Base-by-base conservation (phyloP, 2,113 vertebrate species). In the Polypterus senegalus region DNA sequence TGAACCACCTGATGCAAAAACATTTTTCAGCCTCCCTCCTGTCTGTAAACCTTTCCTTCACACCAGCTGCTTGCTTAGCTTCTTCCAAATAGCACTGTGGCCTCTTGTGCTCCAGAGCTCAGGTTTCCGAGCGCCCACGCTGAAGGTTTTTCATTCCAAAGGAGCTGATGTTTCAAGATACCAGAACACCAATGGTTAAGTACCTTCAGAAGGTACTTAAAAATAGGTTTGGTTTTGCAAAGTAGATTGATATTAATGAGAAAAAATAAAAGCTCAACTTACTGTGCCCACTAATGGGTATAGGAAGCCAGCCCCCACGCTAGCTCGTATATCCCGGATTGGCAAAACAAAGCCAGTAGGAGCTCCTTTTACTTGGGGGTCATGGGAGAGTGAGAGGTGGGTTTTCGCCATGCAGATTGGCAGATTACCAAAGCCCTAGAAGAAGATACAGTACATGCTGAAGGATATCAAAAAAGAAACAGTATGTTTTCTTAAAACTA, bases 351-450 rank as follows among this genome's bases (percentile, higher is more conserved):
- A 99, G 4, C 92, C 93, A 0, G 81, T 87, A 3, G 97, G 97
- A 2, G 90, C 94, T 1, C 97, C 97, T 77, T 99, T 98, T 68
- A 76, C 85, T 64, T 98, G 93, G 6, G 97, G 91, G 71, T 97
- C 88, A 5, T 99, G 97, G 69, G 93, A 97, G 54, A 99, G 80
- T 0, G 97, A 99, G 65, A 99, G 72, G 67, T 99, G 97, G 54
- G 95, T 99, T 78, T 99, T 99, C 7, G 97, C 97, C 97, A 98
- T 99, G 79, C 97, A 99, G 73, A 98, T 86, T 9, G 97, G 97
- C 62, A 98, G 83, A 65, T 81, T 86, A 62, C 85, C 85, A 71
- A 99, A 98, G 44, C 95, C 95, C 96, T 99, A 66, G 46, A 55
- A 47, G 65, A 61, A 11, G n/a, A 6, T 58, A 47, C 67, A 43